These are phyloP conservation scores for Cryptotis parvus DNA, from an alignment of 2,113 vertebrate genomes.

Conservation along the genomic window DNA sequence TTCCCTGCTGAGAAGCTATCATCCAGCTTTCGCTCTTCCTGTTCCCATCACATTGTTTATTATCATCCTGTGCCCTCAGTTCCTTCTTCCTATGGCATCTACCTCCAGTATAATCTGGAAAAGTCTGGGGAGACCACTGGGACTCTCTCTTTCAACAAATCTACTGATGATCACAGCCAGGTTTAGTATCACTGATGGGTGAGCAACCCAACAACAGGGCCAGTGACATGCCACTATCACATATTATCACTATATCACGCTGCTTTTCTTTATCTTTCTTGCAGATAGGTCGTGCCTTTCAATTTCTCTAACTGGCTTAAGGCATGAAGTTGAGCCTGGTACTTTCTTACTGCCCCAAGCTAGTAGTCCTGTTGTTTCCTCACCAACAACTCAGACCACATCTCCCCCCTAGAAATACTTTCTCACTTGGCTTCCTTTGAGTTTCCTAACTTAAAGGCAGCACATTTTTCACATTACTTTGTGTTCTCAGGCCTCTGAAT, in stretches of 20 bases:
- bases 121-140: too few relatives aligned
- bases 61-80: too few relatives aligned
- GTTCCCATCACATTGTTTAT: too few relatives aligned
- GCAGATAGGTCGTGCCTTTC: not conserved
- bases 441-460: not conserved
- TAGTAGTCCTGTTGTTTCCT: not conserved
- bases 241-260: conserved; percentile 7
- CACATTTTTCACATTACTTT: not conserved
- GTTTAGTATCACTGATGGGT: too few relatives aligned
- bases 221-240: too few relatives aligned
- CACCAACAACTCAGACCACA: not conserved
- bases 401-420: not conserved
- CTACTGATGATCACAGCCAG: too few relatives aligned
- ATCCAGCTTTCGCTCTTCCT: too few relatives aligned
- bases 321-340: not conserved
- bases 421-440: not conserved
- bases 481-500: not conserved
- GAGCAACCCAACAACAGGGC: too few relatives aligned
- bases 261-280: conserved; percentile 15
- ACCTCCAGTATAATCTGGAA: too few relatives aligned
- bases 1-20: too few relatives aligned
- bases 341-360: not conserved
- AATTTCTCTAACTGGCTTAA: not conserved
- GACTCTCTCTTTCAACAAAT: too few relatives aligned
- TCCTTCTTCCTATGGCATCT: too few relatives aligned